Evolutionary conservation across 2,888 invertebrate genomes (phyloP), one percentile per base, ranked within the genome.

Genomic region (Octonoba sinensis): DNA sequence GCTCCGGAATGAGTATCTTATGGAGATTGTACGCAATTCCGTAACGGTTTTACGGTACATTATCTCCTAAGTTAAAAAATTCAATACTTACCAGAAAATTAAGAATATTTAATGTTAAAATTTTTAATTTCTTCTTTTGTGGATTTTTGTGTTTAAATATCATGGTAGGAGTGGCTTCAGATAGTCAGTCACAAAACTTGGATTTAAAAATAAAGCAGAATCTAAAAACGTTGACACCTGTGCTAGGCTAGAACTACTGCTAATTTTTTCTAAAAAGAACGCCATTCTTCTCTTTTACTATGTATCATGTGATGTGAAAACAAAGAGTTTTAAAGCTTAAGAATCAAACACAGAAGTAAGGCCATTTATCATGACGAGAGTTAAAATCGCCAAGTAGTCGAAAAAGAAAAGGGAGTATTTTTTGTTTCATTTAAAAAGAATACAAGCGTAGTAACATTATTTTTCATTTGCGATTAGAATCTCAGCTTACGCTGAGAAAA

Each of bases 321-420:
- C 72, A 72, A 72, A 72, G 72, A 72, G 44, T 62, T 72, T 44
- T 20, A 3, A 49, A 57, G 51, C 60, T 51, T 49, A 36, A 62
- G 49, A 72, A 62, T 27, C 51, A 62, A 72, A 72, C 49, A 72
- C 72, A 72, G 51, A 72, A 72, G 62, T 62, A 72, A 72, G 49
- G 36, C 62, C 62, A 72, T 72, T 60, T 60, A 72, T 72, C 72
- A 72, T 62, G 62, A 72, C 44, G 49, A 62, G 62, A 72, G 72
- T 72, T 72, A 51, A 62, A 72, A 72, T 62, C 72, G 60, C 54
- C 49, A 36, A 72, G 51, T 72, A 72, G 72, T 20, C 8, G 60
- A 62, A 22, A 60, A 62, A 36, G 24, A 49, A 54, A n/a, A 20
- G 60, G 44, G 51, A 13, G 16, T 22, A 20, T 44, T 22, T 72